Evolutionary conservation across 2,797 vertebrate species (phyloP).

Genomic region (Sebastes wilsoni): DNA sequence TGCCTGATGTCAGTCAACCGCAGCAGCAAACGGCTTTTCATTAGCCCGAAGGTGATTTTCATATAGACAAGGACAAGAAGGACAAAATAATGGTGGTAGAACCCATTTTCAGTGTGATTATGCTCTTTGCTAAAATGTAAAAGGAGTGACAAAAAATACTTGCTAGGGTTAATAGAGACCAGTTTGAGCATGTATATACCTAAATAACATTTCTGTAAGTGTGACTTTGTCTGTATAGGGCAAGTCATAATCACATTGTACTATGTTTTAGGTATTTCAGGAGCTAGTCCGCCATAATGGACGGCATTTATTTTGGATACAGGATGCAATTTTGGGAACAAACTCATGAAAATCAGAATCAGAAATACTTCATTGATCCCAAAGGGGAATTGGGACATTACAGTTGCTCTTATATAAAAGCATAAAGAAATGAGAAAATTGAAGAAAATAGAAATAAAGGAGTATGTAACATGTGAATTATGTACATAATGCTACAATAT

Average conservation of each 20-base stretch:
- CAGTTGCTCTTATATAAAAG: too few species aligned
- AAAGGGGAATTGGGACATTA: too few species aligned
- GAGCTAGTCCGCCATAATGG: neutral
- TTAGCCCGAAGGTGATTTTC: constrained; percentile 51
- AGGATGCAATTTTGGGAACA: neutral
- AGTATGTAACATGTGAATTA: too few species aligned
- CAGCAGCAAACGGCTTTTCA: constrained; percentile 44
- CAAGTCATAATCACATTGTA: neutral
- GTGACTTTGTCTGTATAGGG: neutral
- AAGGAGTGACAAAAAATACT: neutral
- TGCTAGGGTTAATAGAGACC: neutral
- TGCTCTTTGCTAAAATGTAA: constrained; percentile 1
- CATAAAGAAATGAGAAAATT: too few species aligned
- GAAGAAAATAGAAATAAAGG: too few species aligned
- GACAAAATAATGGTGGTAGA: constrained; percentile 17
- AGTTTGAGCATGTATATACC: neutral
- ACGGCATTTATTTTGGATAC: neutral
- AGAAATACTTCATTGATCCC: too few species aligned
- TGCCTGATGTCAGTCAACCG: constrained; percentile 45
- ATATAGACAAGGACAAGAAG: constrained; percentile 49
- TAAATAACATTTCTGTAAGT: neutral
- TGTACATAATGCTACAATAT: too few species aligned
- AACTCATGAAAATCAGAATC: neutral
- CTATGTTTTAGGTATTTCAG: neutral
- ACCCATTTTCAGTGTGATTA: constrained; percentile 25